Evolutionary conservation across 2,888 invertebrate genomes (phyloP).

Genomic region (Melolontha melolontha): DNA sequence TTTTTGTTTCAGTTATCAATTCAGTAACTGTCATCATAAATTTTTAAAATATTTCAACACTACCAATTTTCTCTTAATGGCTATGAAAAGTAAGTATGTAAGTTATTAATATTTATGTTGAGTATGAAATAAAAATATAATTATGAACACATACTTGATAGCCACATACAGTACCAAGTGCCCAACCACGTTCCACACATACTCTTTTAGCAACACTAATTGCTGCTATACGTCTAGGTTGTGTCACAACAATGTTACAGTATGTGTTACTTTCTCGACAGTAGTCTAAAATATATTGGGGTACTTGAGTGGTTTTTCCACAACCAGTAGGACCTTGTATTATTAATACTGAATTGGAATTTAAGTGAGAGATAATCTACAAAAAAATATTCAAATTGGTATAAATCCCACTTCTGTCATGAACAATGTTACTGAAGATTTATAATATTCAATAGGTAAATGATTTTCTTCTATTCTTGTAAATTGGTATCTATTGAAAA

Average conservation of each 20-base stretch:
- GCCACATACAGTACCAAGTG: conserved; percentile 85
- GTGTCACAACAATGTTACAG: conserved; percentile 93
- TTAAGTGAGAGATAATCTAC: conserved; percentile 36
- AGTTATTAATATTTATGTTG: no score
- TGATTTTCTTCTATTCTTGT: conserved; percentile 18
- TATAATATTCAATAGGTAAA: conserved; percentile 40
- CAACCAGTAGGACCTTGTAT: conserved; percentile 96
- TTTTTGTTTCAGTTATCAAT: no score
- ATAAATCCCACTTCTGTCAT: background rate
- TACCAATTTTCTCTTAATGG: no score
- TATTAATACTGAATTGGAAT: conserved; percentile 72
- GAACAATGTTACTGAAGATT: conserved; percentile 21
- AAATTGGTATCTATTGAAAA: conserved; percentile 40
- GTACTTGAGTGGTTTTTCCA: conserved; percentile 93
- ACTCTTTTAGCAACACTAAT: conserved; percentile 90
- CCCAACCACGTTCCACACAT: conserved; percentile 85
- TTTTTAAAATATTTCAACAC: no score
- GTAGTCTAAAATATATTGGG: conserved; percentile 92
- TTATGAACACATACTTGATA: conserved; percentile 73
- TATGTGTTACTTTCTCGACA: conserved; percentile 71
- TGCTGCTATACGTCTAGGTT: conserved; percentile 94
- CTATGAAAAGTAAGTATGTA: no score
- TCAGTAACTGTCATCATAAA: no score
- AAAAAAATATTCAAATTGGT: background rate
- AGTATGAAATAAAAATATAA: no score